phyloP scores from a whole-genome alignment of 1,140 invertebrate species.

The Trichonephila clavata region DNA sequence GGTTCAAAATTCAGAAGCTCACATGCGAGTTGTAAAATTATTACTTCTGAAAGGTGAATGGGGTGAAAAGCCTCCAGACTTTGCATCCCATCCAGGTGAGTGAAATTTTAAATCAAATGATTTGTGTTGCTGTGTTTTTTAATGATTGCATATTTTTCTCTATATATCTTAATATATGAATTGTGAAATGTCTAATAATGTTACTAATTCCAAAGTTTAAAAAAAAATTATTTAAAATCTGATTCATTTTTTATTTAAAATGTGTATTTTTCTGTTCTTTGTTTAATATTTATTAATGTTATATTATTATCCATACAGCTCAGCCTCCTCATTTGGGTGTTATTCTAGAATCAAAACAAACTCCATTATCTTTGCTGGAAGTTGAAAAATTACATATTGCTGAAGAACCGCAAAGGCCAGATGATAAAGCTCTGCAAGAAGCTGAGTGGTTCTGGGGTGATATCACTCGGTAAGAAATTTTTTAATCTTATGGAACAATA shows the following conservation, averaged over 20 bases:
- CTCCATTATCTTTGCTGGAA: neutral
- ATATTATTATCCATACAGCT: slow-evolving; percentile 7
- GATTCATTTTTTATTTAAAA: no score
- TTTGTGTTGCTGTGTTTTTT: no score
- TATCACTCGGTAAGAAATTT: slow-evolving; percentile 83
- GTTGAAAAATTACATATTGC: slow-evolving; percentile 33
- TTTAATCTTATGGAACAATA: neutral
- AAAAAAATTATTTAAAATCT: no score
- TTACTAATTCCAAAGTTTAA: no score
- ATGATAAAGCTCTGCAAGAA: slow-evolving; percentile 81
- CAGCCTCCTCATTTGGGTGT: slow-evolving; percentile 60
- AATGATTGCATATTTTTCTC: no score
- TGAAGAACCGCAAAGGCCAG: slow-evolving; percentile 17
- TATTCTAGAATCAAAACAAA: slow-evolving; percentile 19
- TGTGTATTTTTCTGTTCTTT: no score
- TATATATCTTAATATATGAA: neutral
- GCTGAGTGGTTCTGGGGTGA: slow-evolving; percentile 97
- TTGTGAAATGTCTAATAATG: no score
- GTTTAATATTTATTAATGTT: no score
- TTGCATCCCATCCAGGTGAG: slow-evolving; percentile 78
- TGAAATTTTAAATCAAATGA: neutral
- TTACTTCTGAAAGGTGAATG: slow-evolving; percentile 87
- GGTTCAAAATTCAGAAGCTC: slow-evolving; percentile 88
- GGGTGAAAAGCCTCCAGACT: slow-evolving; percentile 84
- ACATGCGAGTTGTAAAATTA: slow-evolving; percentile 88